Conservation (phyloP, 2,888 invertebrate genomes). For the Endotricha flammealis region DNA sequence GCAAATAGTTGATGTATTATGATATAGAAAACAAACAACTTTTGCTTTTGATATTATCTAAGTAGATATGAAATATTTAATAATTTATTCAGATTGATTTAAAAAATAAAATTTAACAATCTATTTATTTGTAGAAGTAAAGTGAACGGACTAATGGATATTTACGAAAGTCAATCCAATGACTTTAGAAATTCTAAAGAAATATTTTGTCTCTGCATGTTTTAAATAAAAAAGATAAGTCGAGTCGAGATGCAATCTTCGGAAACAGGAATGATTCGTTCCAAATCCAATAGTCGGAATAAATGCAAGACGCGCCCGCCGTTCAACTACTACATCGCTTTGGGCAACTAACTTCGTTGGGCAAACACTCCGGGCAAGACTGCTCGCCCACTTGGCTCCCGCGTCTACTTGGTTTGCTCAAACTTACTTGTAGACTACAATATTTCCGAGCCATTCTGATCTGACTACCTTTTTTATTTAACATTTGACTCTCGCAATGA, state of each 20-base stretch:
- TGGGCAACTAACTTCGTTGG: conserved; percentile 51
- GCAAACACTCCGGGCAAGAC: conserved; percentile 46
- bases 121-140: no score
- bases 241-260: conserved; percentile 9
- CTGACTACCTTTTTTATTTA: conserved; percentile 32
- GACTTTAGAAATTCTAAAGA: no score
- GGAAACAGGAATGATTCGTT: conserved; percentile 41
- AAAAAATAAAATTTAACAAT: background rate
- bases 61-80: no score
- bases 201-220: background rate
- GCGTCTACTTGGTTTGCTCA: conserved; percentile 42
- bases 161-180: no score
- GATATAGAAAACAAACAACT: no score
- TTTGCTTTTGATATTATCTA: no score
- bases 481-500: conserved; percentile 24
- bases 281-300: conserved; percentile 49
- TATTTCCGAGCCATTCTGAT: conserved; percentile 31
- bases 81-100: background rate
- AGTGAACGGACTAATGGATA: no score
- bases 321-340: conserved; percentile 37
- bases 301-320: conserved; percentile 44
- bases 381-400: conserved; percentile 46
- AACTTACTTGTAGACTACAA: conserved; percentile 30
- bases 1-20: no score
- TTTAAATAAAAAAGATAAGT: conserved; percentile 3